Conservation (phyloP, 2,797 vertebrate genomes). For the Taeniopygia guttata region DNA sequence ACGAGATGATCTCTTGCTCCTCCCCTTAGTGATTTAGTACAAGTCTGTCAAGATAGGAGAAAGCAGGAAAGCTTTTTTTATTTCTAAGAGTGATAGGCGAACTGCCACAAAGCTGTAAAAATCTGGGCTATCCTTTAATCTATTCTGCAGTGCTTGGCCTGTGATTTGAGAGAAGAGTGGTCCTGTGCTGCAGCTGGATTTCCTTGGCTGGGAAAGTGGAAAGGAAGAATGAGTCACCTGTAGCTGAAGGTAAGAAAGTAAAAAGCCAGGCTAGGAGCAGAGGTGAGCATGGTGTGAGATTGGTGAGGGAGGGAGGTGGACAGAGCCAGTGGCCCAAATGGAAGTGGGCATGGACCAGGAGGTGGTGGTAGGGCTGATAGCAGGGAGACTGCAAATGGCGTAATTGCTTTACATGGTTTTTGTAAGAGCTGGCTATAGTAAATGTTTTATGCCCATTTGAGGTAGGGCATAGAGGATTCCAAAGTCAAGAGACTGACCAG, state of each 20-base stretch:
- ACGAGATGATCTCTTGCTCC: neutral
- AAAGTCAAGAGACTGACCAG: neutral
- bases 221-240: neutral
- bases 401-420: neutral
- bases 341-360: neutral
- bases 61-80: neutral
- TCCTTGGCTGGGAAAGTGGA: neutral
- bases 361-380: neutral
- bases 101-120: neutral
- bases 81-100: neutral
- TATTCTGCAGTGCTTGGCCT: neutral
- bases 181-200: neutral
- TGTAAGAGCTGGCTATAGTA: neutral
- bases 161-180: neutral
- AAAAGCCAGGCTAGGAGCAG: neutral
- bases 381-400: neutral
- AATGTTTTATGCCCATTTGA: fast-evolving
- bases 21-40: slow-evolving; percentile 26
- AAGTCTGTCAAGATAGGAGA: neutral
- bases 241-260: slow-evolving; percentile 20
- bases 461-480: neutral
- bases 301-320: neutral
- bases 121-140: neutral
- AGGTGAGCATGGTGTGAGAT: neutral
- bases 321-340: neutral